Evolutionary conservation across 2,797 vertebrate genomes (phyloP), one percentile per base, ranked within the genome.

Genomic region (Megaceryle alcyon): DNA sequence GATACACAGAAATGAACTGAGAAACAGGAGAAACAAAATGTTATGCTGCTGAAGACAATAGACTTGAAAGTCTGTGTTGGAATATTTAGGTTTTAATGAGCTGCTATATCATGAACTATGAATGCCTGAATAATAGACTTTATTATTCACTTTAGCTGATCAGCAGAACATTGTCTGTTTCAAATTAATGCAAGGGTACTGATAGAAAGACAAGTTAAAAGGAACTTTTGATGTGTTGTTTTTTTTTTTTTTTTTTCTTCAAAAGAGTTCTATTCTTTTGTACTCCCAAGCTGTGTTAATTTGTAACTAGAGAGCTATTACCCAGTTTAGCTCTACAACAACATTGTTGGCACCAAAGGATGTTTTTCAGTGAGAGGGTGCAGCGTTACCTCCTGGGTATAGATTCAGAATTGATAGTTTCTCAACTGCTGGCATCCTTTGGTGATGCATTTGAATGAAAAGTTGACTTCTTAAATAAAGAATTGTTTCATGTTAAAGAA

Each of bases 1-100:
- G 29, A 33, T 79, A 66, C 17, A 53, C 17, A 93, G 44, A 83
- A 88, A 81, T 65, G 13, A 75, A 72, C 26, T 16, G 31, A 90
- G 35, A 82, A 96, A 56, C 18, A 53, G 41, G 46, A 86, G 43
- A 94, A 95, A 80, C 17, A 84, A 82, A 79, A 76, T 23, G 21
- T 49, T 75, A 46, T 1, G 1, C 44, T 86, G 6, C 54, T 92
- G 85, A 79, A 60, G 21, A 76, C 26, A 79, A 37, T 17, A 63
- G 70, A 54, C 9, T 78, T 88, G 60, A 84, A 44, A 87, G 48
- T 13, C 0, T 57, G 14, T 61, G 3, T 83, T 71, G 19, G 20
- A 87, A 48, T 91, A 77, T 87, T 90, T 86, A 72, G 33, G 16
- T 86, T 49, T 59, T 83, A 92, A 86, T 92, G 54, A 92, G 26